phyloP scores from a whole-genome alignment of 1,140 invertebrate genomes.

The Zaprionus tsacasi region DNA sequence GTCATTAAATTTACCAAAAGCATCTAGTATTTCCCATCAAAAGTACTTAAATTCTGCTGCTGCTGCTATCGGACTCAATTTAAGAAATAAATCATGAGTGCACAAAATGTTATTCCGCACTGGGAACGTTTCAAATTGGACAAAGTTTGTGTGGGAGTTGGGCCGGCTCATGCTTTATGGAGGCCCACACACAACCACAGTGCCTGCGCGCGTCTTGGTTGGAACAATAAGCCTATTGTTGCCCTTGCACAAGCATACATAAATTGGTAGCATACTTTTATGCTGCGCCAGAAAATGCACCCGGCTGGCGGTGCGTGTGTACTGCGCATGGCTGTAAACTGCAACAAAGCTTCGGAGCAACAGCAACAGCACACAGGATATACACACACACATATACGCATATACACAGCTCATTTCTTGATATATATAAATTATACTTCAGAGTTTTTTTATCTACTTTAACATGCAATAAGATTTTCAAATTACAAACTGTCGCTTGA shows the following conservation, averaged over 20 bases:
- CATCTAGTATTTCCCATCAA: neutral
- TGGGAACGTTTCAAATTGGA: constrained; percentile 1
- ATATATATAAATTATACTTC: neutral
- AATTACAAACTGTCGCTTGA: constrained; percentile 16
- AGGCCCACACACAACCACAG: neutral
- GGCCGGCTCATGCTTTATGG: neutral
- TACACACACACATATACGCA: neutral
- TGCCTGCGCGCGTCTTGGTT: neutral
- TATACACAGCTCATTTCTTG: neutral
- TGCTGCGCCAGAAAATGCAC: constrained; percentile 31
- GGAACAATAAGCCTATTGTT: constrained; percentile 14
- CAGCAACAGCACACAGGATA: constrained; percentile 1
- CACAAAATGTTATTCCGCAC: neutral
- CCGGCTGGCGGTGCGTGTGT: neutral
- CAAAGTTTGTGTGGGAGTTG: neutral
- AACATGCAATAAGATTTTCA: constrained; percentile 13
- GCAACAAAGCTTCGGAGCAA: neutral
- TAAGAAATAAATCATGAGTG: constrained; percentile 6
- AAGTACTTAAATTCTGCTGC: neutral
- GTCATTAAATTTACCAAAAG: constrained; percentile 15
- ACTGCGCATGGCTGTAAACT: constrained; percentile 24
- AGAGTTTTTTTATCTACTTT: neutral
- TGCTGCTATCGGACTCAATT: neutral
- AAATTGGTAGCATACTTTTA: constrained; percentile 38
- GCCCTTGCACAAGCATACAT: constrained; percentile 26